Evolutionary conservation across 2,797 vertebrate genomes (phyloP).

Genomic region (Prionace glauca): DNA sequence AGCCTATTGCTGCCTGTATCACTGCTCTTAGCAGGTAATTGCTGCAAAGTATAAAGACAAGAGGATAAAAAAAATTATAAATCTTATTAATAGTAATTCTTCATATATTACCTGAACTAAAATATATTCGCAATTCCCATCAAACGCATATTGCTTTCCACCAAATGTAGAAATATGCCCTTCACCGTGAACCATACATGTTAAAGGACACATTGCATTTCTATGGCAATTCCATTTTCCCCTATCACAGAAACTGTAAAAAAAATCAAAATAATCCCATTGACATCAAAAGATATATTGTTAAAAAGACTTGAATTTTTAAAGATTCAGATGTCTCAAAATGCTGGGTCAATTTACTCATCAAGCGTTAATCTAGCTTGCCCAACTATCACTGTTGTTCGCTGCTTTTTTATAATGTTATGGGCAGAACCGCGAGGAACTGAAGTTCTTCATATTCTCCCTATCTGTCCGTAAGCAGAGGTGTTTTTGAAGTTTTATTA

Average conservation of each 20-base stretch:
- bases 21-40: background rate
- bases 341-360: background rate
- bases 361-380: background rate
- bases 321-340: background rate
- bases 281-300: background rate
- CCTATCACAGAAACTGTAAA: conserved; percentile 56
- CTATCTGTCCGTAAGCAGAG: no score
- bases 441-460: no score
- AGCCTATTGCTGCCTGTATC: no score
- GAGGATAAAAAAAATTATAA: no score
- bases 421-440: no score
- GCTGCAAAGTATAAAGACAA: background rate
- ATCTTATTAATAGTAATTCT: background rate
- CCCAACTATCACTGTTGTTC: background rate
- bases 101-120: conserved; percentile 55
- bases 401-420: background rate
- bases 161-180: conserved; percentile 67
- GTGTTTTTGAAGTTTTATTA: no score
- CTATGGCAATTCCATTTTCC: conserved; percentile 61
- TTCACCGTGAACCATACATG: conserved; percentile 64
- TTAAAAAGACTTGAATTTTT: background rate
- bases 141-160: conserved; percentile 63
- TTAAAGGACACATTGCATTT: conserved; percentile 56
- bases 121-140: conserved; percentile 66
- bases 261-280: background rate